phyloP scores from a whole-genome alignment of 2,797 vertebrate species.

The Gephyroberyx darwinii region DNA sequence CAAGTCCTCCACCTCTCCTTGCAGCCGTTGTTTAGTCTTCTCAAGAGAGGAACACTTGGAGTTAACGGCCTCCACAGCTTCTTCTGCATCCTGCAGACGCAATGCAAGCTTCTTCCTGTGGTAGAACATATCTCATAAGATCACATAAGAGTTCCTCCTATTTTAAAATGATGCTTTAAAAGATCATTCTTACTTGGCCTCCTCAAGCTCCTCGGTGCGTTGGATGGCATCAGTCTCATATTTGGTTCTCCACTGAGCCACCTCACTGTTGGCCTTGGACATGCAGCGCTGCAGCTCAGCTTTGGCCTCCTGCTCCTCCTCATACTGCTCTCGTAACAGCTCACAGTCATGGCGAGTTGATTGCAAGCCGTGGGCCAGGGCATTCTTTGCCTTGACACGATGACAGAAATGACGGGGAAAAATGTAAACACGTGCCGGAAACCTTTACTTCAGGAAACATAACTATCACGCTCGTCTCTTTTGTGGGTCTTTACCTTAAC shows the following conservation, averaged over 20 bases:
- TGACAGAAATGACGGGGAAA: background rate
- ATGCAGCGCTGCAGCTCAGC: conserved; percentile 74
- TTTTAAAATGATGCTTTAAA: background rate
- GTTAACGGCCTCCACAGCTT: conserved; percentile 78
- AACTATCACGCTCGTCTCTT: no score
- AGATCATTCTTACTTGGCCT: conserved; percentile 74
- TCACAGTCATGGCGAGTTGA: conserved; percentile 76
- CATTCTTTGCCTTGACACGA: conserved; percentile 74
- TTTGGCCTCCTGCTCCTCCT: conserved; percentile 79
- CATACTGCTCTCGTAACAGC: conserved; percentile 77
- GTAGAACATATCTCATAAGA: background rate
- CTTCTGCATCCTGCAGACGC: conserved; percentile 81
- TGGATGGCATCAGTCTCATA: conserved; percentile 79
- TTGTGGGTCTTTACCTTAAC: conserved; percentile 19
- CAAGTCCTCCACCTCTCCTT: conserved; percentile 83
- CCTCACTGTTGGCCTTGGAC: conserved; percentile 81
- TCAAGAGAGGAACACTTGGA: conserved; percentile 83
- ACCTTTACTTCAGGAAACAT: background rate
- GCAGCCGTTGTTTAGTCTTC: conserved; percentile 82
- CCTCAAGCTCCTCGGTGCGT: conserved; percentile 78
- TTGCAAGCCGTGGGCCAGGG: conserved; percentile 76
- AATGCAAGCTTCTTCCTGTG: conserved; percentile 81
- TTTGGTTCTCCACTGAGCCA: conserved; percentile 82
- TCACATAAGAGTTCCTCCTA: background rate
- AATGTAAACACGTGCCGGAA: background rate